These are phyloP conservation scores for Cybosia mesomella DNA, from an alignment of 2,888 invertebrate genomes.

Conservation along the genomic window DNA sequence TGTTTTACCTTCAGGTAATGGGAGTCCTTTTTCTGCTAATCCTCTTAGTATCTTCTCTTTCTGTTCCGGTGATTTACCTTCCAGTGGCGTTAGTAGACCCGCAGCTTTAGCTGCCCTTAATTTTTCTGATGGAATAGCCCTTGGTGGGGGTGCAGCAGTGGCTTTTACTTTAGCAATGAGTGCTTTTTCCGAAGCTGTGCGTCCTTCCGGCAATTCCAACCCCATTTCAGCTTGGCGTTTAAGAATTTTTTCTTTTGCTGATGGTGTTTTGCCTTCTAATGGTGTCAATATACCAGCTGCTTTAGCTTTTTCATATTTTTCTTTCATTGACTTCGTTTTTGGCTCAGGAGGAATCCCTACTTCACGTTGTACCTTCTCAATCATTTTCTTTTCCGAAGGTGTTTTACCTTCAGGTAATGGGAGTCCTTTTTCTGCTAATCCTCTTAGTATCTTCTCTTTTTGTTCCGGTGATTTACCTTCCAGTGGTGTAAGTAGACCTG, in stretches of 20 bases:
- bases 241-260: conserved; percentile 26
- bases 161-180: conserved; percentile 36
- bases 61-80: conserved; percentile 24
- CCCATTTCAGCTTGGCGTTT: conserved; percentile 18
- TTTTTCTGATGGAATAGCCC: conserved; percentile 30
- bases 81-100: conserved; percentile 35
- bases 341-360: conserved; percentile 33
- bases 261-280: background rate
- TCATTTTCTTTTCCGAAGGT: conserved; percentile 27
- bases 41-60: conserved; percentile 25
- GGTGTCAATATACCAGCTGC: conserved; percentile 7
- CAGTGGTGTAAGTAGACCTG: conserved; percentile 46
- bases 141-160: background rate
- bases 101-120: conserved; percentile 47
- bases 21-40: conserved; percentile 20
- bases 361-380: conserved; percentile 24
- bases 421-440: conserved; percentile 36
- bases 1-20: conserved; percentile 29
- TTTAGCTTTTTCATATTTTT: conserved; percentile 17
- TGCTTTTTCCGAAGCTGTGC: conserved; percentile 5
- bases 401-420: conserved; percentile 32
- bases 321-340: conserved; percentile 24
- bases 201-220: conserved; percentile 19
- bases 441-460: conserved; percentile 55
- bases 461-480: conserved; percentile 52